A percentile compares a stretch with the other conserved stretches of the same genome.
These are phyloP conservation scores for Drosophila oshimai DNA, from an alignment of 1,140 invertebrate species.

Conservation along the genomic window DNA sequence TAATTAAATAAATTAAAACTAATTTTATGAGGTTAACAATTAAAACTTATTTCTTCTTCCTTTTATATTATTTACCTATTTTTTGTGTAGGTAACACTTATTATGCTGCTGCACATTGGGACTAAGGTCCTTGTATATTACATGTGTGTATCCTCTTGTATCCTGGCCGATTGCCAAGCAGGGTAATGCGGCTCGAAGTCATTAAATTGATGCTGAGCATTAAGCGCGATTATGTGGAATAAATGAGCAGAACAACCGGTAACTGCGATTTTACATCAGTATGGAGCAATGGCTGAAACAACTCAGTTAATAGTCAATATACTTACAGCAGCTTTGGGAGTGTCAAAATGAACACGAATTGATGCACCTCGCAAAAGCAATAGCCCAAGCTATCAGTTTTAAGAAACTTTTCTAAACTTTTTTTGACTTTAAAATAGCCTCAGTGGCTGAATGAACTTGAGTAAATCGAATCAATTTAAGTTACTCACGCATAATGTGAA, in stretches of 20 bases:
- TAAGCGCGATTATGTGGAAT: slow-evolving; percentile 47
- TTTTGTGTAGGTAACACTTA: background rate
- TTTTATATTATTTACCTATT: background rate
- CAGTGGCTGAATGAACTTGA: background rate
- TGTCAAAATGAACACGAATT: background rate
- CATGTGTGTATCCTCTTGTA: background rate
- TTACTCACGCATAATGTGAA: slow-evolving; percentile 13
- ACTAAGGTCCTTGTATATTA: background rate
- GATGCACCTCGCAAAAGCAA: background rate
- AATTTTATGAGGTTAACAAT: too few relatives aligned
- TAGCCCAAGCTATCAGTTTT: background rate
- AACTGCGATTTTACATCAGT: slow-evolving; percentile 8
- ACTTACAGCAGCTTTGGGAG: background rate
- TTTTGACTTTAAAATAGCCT: background rate
- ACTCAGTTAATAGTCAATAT: slow-evolving; percentile 14
- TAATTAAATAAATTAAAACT: too few relatives aligned
- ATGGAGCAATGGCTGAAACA: background rate
- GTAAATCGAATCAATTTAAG: slow-evolving; percentile 23
- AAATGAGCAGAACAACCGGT: slow-evolving; percentile 4
- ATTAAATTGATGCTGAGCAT: slow-evolving; percentile 66
- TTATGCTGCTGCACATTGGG: background rate
- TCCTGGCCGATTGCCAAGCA: slow-evolving; percentile 1
- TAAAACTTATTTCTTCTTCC: too few relatives aligned
- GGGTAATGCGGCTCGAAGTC: slow-evolving; percentile 13
- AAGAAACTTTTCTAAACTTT: background rate